phyloP scores from a whole-genome alignment of 2,888 invertebrate genomes.

The Caenorhabditis sp. region DNA sequence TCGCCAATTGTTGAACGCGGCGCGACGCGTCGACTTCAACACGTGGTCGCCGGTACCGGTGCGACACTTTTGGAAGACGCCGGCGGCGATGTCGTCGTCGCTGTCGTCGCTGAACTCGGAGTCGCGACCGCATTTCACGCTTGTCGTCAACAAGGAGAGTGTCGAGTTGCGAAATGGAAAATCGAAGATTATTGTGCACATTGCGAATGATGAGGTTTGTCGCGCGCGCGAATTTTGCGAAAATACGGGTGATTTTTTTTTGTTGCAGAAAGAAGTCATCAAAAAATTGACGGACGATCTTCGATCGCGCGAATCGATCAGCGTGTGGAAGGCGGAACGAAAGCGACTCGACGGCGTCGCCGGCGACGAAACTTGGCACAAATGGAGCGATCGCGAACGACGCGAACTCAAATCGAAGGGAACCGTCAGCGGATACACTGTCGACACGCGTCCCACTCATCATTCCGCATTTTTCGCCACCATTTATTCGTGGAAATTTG shows the following conservation, averaged over 20 bases:
- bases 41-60: conserved; percentile 31
- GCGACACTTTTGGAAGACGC: conserved; percentile 18
- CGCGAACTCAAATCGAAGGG: conserved; percentile 36
- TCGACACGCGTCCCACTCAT: conserved; percentile 19
- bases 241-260: not conserved
- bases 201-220: conserved; percentile 20
- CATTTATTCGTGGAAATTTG: conserved; percentile 34
- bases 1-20: conserved; percentile 21
- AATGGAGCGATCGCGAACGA: conserved; percentile 37
- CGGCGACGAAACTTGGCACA: conserved; percentile 15
- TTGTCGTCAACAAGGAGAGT: conserved; percentile 40
- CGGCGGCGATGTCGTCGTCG: not conserved
- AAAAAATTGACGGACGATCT: conserved; percentile 38
- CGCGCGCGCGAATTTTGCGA: too few relatives aligned
- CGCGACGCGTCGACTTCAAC: conserved; percentile 16
- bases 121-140: conserved; percentile 44
- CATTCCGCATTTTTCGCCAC: conserved; percentile 20
- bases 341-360: conserved; percentile 23
- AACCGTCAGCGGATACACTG: conserved; percentile 25
- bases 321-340: conserved; percentile 43
- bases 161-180: conserved; percentile 49
- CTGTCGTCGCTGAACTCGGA: conserved; percentile 30
- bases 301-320: conserved; percentile 21
- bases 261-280: conserved; percentile 18
- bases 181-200: conserved; percentile 47